These are phyloP conservation scores for Hirtodrosophila alboralis DNA, from an alignment of 2,888 invertebrate genomes.

Conservation along the genomic window DNA sequence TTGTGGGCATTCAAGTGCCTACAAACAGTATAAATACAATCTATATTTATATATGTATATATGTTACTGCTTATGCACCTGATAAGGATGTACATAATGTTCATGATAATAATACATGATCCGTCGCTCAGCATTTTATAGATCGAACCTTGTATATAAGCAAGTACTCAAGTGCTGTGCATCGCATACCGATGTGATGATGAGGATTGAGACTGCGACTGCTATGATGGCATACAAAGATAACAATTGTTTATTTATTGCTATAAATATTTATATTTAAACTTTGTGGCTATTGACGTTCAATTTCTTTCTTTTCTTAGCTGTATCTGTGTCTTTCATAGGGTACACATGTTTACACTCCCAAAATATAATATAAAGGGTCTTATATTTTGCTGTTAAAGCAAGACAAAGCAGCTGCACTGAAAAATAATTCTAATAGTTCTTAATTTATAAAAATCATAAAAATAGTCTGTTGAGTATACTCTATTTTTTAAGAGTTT, in stretches of 20 bases:
- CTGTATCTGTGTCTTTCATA: background rate
- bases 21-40: constrained; percentile 11
- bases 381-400: too few relatives aligned
- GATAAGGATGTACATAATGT: constrained; percentile 38
- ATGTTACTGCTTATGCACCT: constrained; percentile 21
- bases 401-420: too few relatives aligned
- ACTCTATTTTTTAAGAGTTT: too few relatives aligned
- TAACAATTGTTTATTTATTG: constrained; percentile 62
- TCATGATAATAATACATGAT: constrained; percentile 16
- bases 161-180: constrained; percentile 30
- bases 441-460: too few relatives aligned
- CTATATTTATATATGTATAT: too few relatives aligned
- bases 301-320: constrained; percentile 7
- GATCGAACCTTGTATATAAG: constrained; percentile 31
- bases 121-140: constrained; percentile 15
- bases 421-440: too few relatives aligned
- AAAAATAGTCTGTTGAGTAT: too few relatives aligned
- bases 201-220: constrained; percentile 7
- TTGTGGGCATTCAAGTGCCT: constrained; percentile 17
- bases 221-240: constrained; percentile 58
- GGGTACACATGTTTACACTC: constrained; percentile 27
- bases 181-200: constrained; percentile 51
- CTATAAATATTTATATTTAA: constrained; percentile 61
- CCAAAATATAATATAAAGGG: too few relatives aligned
- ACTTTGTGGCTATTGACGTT: constrained; percentile 30